A percentile compares a stretch with the other conserved stretches of the same genome.
Conservation (phyloP, 2,797 vertebrate genomes). For the Anolis apletophallus region DNA sequence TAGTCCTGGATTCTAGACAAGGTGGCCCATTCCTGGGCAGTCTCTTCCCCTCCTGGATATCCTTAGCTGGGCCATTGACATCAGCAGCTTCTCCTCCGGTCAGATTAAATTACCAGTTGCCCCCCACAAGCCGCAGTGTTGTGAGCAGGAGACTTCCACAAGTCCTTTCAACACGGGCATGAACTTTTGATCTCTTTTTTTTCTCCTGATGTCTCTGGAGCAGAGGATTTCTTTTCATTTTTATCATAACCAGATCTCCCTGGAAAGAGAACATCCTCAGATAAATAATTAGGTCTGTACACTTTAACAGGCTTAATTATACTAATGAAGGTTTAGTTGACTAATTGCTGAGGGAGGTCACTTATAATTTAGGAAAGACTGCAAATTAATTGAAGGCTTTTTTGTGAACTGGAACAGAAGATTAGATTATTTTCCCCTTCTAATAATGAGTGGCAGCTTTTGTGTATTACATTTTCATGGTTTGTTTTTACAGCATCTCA, state of each 20-base stretch:
- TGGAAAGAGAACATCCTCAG: neutral
- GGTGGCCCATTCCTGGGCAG: neutral
- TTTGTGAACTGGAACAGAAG: neutral
- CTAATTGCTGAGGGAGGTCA: neutral
- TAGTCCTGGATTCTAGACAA: neutral
- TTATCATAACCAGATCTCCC: constrained; percentile 14
- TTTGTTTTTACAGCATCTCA: too few species aligned
- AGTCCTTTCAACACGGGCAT: constrained; percentile 7
- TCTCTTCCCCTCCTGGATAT: neutral
- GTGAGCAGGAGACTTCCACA: neutral
- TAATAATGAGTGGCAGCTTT: neutral
- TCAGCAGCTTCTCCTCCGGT: constrained; percentile 25
- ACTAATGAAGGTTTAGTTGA: neutral
- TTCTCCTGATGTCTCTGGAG: constrained; percentile 38
- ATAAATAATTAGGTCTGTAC: neutral
- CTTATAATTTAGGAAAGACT: too few species aligned
- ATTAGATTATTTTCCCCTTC: neutral
- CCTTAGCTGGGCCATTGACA: constrained; percentile 37
- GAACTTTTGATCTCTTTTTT: constrained; percentile 49
- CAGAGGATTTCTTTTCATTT: constrained; percentile 8
- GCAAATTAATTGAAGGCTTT: neutral
- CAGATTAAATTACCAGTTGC: constrained; percentile 22
- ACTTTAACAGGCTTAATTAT: neutral
- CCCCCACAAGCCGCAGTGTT: neutral
- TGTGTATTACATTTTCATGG: too few species aligned